Percentiles rank a stretch among this genome's conserved stretches.
These are phyloP conservation scores for Macropis europaea DNA, from an alignment of 2,888 invertebrate species.

Conservation along the genomic window DNA sequence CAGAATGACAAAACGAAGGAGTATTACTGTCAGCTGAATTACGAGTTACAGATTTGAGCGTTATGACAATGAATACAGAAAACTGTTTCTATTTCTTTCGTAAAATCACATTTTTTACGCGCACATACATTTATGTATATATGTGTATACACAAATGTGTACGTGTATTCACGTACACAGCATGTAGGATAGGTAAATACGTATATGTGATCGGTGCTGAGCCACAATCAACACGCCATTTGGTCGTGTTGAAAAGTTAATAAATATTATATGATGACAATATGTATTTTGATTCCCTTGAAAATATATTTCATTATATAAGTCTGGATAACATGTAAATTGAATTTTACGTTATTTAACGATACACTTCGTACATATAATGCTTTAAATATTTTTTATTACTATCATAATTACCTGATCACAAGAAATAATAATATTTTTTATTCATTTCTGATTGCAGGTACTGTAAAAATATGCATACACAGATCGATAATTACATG, in stretches of 20 bases:
- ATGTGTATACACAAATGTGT: conserved; percentile 58
- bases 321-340: conserved; percentile 8
- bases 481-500: conserved; percentile 33
- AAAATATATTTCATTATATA: conserved; percentile 27
- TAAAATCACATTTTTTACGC: conserved; percentile 51
- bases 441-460: conserved; percentile 28
- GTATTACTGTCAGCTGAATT: conserved; percentile 13
- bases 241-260: conserved; percentile 53
- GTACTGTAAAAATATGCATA: conserved; percentile 30
- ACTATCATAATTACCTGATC: conserved; percentile 1
- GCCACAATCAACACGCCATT: conserved; percentile 32
- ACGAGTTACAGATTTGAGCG: conserved; percentile 28
- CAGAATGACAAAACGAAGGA: background rate
- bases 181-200: conserved; percentile 49
- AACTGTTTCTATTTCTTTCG: conserved; percentile 54
- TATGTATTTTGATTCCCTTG: conserved; percentile 46
- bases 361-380: background rate
- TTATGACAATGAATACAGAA: conserved; percentile 40
- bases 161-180: conserved; percentile 48
- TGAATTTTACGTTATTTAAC: conserved; percentile 17
- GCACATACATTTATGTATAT: conserved; percentile 60
- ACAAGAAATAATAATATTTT: conserved; percentile 5
- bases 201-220: conserved; percentile 58
- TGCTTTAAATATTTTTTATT: conserved; percentile 10
- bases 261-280: conserved; percentile 57